Percentiles rank a stretch among this genome's conserved stretches.
phyloP scores from a whole-genome alignment of 2,888 invertebrate species.

The Lasioglossum pauxillum region DNA sequence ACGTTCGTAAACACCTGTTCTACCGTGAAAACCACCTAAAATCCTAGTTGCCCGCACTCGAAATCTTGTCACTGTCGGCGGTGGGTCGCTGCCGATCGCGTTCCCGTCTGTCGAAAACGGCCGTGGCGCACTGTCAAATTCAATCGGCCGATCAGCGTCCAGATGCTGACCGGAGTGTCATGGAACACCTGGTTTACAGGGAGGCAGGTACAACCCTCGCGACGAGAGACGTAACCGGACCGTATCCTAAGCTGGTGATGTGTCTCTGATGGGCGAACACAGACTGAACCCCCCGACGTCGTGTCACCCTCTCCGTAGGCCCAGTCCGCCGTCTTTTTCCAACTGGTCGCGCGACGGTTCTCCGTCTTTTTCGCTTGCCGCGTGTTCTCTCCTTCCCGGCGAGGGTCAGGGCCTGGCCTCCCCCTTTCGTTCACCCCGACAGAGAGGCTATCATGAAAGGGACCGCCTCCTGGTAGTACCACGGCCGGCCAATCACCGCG shows the following conservation, averaged over 20 bases:
- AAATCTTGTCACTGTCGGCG: background rate
- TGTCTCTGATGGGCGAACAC: constrained; percentile 84
- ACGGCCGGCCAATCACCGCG: constrained; percentile 74
- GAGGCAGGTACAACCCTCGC: constrained; percentile 65
- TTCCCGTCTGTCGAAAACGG: background rate
- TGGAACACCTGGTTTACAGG: constrained; percentile 47
- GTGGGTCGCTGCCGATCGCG: constrained; percentile 1
- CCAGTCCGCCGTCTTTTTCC: constrained; percentile 77
- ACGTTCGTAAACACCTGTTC: constrained; percentile 6
- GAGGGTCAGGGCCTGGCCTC: constrained; percentile 57
- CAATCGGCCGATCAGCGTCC: constrained; percentile 18
- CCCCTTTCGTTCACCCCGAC: constrained; percentile 64
- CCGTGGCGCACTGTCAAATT: constrained; percentile 35
- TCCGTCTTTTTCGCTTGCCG: constrained; percentile 64
- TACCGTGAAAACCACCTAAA: background rate
- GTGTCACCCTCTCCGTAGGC: constrained; percentile 78
- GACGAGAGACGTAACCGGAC: constrained; percentile 63
- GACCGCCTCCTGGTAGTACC: constrained; percentile 83
- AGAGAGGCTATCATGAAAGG: constrained; percentile 63
- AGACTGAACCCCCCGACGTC: constrained; percentile 81
- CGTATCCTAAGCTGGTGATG: constrained; percentile 70
- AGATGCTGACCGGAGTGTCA: constrained; percentile 2
- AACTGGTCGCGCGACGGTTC: constrained; percentile 55
- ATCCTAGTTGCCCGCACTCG: background rate
- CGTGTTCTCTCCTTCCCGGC: constrained; percentile 65